Percentiles rank a stretch among this genome's conserved stretches.
phyloP scores from a whole-genome alignment of 2,888 invertebrate species.

The Chrysolina americana region DNA sequence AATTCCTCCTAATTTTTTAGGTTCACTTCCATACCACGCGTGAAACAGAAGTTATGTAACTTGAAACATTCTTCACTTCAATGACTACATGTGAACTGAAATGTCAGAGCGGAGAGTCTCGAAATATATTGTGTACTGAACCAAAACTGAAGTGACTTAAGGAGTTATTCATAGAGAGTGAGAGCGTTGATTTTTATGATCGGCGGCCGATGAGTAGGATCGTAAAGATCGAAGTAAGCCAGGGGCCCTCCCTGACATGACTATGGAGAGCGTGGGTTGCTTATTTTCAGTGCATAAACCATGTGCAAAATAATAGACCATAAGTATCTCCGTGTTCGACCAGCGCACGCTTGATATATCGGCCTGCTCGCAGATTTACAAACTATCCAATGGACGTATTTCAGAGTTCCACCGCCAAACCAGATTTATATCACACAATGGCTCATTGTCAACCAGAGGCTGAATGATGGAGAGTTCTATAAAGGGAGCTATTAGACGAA shows the following conservation, averaged over 20 bases:
- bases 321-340: constrained; percentile 58
- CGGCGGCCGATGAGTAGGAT: constrained; percentile 24
- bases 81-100: constrained; percentile 3
- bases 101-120: constrained; percentile 13
- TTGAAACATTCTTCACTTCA: constrained; percentile 4
- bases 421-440: constrained; percentile 50
- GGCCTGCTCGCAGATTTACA: constrained; percentile 42
- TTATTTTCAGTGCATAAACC: constrained; percentile 61
- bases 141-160: constrained; percentile 16
- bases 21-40: background rate
- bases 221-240: constrained; percentile 35
- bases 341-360: constrained; percentile 53
- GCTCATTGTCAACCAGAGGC: constrained; percentile 53
- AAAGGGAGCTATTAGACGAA: constrained; percentile 53
- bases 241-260: constrained; percentile 51
- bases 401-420: constrained; percentile 41
- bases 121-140: constrained; percentile 18
- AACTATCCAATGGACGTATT: constrained; percentile 42
- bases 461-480: constrained; percentile 55
- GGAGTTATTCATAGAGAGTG: constrained; percentile 24
- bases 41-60: background rate
- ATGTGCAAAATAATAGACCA: constrained; percentile 61
- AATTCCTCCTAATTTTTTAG: background rate
- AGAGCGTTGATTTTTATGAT: constrained; percentile 26
- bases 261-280: constrained; percentile 60